Conservation (phyloP, 2,888 invertebrate genomes). For the Auanema sp. region DNA sequence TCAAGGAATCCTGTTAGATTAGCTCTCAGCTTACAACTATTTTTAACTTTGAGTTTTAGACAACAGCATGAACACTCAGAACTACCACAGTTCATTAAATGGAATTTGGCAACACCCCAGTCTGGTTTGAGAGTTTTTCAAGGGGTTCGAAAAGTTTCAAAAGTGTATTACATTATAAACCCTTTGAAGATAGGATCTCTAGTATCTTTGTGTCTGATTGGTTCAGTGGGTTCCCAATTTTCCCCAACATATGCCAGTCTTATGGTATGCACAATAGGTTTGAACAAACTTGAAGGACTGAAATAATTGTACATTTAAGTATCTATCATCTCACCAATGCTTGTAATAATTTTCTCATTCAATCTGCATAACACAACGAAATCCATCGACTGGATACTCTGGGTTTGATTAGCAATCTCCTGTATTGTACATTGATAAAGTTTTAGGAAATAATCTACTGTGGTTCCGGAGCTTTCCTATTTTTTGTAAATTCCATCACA, state of each 20-base stretch:
- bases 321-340: constrained; percentile 25
- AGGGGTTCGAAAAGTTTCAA: background rate
- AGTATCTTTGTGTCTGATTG: constrained; percentile 24
- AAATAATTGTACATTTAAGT: constrained; percentile 9
- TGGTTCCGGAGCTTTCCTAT: constrained; percentile 28
- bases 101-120: constrained; percentile 17
- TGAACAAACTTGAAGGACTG: too few species aligned
- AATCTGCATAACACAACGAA: constrained; percentile 28
- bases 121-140: constrained; percentile 15
- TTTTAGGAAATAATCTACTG: constrained; percentile 31
- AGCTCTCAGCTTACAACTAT: too few species aligned
- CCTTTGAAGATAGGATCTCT: constrained; percentile 27
- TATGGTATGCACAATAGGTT: constrained; percentile 19
- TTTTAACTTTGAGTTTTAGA: too few species aligned
- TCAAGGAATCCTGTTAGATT: too few species aligned
- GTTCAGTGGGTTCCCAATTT: constrained; percentile 34
- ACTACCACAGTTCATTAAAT: constrained; percentile 7
- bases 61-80: too few species aligned
- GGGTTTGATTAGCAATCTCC: constrained; percentile 22
- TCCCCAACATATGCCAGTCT: constrained; percentile 34
- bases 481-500: constrained; percentile 32
- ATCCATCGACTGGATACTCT: constrained; percentile 35
- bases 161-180: too few species aligned
- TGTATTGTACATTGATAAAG: background rate
- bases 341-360: constrained; percentile 28